Conservation (phyloP, 2,113 vertebrate genomes). For the Neolamprologus fasciatus region DNA sequence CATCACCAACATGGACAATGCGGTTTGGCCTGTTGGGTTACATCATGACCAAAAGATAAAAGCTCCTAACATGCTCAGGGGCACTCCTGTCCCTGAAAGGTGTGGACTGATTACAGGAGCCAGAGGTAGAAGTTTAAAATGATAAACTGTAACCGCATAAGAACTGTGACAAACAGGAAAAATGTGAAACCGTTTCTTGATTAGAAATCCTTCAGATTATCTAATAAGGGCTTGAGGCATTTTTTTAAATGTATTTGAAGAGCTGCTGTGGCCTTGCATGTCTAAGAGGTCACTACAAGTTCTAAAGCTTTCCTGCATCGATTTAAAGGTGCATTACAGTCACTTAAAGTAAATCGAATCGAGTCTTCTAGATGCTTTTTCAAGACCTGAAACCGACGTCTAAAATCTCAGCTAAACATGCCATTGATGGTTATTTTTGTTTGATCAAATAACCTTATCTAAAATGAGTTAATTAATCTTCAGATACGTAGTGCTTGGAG, state of each 20-base stretch:
- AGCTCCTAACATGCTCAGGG: background rate
- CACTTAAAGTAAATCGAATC: background rate
- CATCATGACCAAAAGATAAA: background rate
- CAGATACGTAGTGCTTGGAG: background rate
- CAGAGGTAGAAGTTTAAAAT: background rate
- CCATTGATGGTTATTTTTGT: background rate
- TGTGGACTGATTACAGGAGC: background rate
- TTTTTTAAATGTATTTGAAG: background rate
- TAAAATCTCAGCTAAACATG: background rate
- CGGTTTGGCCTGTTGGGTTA: conserved; percentile 57
- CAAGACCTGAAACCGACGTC: background rate
- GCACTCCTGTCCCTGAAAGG: background rate
- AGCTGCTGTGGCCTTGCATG: background rate
- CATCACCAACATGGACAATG: conserved; percentile 20
- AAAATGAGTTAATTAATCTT: background rate
- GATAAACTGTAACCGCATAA: background rate
- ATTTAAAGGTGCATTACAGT: background rate
- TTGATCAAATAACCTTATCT: background rate
- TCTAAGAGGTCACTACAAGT: background rate
- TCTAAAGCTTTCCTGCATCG: background rate
- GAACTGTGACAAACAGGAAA: background rate
- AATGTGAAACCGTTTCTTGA: rapidly evolving
- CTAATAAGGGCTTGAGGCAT: background rate
- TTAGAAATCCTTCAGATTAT: background rate
- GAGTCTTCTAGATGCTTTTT: background rate